Conservation (phyloP, 2,797 vertebrate species). For the Arrhamphus sclerolepis region DNA sequence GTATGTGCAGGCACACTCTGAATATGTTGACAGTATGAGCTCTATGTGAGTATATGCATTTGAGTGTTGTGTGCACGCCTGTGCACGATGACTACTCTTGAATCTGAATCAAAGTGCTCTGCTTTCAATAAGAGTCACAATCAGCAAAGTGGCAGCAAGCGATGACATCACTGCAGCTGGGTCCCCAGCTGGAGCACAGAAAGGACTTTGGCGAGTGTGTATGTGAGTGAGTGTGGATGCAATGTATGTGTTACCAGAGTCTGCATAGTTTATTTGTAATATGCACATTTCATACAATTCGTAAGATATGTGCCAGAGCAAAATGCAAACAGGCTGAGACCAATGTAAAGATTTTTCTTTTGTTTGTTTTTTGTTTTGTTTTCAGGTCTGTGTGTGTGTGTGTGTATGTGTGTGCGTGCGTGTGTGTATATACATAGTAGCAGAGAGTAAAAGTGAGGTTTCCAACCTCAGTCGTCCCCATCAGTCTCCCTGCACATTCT, state of each 20-base stretch:
- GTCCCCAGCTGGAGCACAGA: constrained; percentile 82
- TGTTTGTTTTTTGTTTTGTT: constrained; percentile 9
- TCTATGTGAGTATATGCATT: constrained; percentile 34
- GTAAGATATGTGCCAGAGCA: constrained; percentile 47
- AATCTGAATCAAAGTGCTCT: constrained; percentile 85
- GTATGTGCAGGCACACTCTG: constrained; percentile 12
- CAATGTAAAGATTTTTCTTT: constrained; percentile 46
- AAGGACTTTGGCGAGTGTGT: constrained; percentile 68
- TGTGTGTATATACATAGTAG: constrained; percentile 46
- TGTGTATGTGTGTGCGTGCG: constrained; percentile 22
- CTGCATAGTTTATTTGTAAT: constrained; percentile 71
- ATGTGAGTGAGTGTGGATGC: constrained; percentile 22
- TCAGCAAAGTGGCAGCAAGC: constrained; percentile 89
- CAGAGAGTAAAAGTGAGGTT: constrained; percentile 71
- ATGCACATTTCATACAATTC: constrained; percentile 68
- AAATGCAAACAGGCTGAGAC: constrained; percentile 53
- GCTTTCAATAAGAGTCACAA: constrained; percentile 91
- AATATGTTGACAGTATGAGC: constrained; percentile 58
- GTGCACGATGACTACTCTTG: constrained; percentile 71
- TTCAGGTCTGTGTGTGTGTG: constrained; percentile 20
- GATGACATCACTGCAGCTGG: constrained; percentile 95
- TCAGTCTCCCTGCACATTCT: constrained; percentile 71
- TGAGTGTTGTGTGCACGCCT: constrained; percentile 30
- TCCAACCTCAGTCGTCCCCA: constrained; percentile 76
- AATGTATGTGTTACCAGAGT: constrained; percentile 46